Evolutionary conservation across 2,888 invertebrate genomes (phyloP).

Genomic region (Himalopsyche kuldschensis): DNA sequence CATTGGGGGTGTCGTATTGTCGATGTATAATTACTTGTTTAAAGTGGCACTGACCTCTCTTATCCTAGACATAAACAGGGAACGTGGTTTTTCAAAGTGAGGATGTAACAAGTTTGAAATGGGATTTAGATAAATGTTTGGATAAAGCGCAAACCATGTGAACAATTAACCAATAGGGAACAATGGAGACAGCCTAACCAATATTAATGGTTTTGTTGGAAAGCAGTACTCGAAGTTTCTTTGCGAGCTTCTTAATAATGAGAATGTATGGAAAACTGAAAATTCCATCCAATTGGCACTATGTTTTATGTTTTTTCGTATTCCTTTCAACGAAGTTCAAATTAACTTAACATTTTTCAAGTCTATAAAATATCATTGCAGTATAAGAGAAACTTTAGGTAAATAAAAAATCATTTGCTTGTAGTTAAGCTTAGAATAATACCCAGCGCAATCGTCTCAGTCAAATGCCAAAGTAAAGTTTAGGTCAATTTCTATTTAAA

Average conservation of each 20-base stretch:
- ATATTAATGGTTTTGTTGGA: constrained; percentile 33
- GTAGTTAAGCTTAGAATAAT: no score
- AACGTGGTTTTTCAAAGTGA: constrained; percentile 27
- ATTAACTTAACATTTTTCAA: no score
- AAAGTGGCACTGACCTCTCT: neutral
- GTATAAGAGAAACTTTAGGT: no score
- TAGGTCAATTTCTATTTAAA: no score
- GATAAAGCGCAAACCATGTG: constrained; percentile 39
- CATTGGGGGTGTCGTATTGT: neutral
- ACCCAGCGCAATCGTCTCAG: no score
- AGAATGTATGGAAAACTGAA: neutral
- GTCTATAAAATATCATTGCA: no score
- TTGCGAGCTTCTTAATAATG: neutral
- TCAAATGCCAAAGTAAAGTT: no score
- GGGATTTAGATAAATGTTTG: constrained; percentile 40
- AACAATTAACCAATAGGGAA: constrained; percentile 37
- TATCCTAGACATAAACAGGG: neutral
- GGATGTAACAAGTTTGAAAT: constrained; percentile 33
- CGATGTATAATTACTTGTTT: neutral
- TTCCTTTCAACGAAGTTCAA: neutral
- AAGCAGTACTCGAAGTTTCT: constrained; percentile 6
- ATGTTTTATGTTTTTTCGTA: neutral
- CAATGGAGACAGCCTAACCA: constrained; percentile 34
- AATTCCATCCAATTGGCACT: neutral
- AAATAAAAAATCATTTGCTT: no score